These are phyloP conservation scores for Pimpla rufipes DNA, from an alignment of 2,888 invertebrate genomes.

Conservation along the genomic window DNA sequence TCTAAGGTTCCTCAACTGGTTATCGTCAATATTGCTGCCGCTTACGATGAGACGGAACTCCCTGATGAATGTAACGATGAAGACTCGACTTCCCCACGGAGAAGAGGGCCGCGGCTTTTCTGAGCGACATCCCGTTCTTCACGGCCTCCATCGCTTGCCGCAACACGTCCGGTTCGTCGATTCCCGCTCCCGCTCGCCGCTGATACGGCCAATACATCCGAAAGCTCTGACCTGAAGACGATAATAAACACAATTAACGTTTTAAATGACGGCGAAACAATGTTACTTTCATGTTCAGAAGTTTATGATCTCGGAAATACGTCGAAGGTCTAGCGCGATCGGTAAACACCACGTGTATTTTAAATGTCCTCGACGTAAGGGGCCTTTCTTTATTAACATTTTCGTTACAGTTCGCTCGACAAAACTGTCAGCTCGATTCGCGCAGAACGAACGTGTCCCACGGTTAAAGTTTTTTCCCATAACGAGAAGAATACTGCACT, in stretches of 20 bases:
- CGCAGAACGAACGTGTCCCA: not conserved
- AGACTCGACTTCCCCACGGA: slow-evolving; percentile 78
- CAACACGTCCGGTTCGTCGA: slow-evolving; percentile 63
- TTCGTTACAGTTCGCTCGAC: slow-evolving; percentile 39
- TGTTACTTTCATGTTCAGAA: not conserved
- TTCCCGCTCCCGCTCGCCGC: slow-evolving; percentile 29
- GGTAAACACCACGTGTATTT: slow-evolving; percentile 5
- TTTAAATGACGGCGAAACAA: not conserved
- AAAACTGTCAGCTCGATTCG: slow-evolving; percentile 9
- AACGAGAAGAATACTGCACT: slow-evolving; percentile 36
- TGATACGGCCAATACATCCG: slow-evolving; percentile 44
- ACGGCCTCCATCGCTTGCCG: slow-evolving; percentile 76
- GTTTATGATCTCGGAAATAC: not conserved
- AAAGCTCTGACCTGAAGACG: slow-evolving; percentile 36
- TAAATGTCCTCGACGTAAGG: slow-evolving; percentile 15
- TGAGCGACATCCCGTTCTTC: slow-evolving; percentile 77
- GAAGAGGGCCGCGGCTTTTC: slow-evolving; percentile 77
- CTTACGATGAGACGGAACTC: slow-evolving; percentile 63
- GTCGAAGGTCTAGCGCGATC: not conserved
- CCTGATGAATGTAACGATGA: slow-evolving; percentile 77
- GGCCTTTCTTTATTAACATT: slow-evolving; percentile 30
- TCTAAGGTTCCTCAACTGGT: not conserved
- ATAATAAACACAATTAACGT: slow-evolving; percentile 15
- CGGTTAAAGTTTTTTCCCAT: slow-evolving; percentile 1
- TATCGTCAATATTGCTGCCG: slow-evolving; percentile 13